phyloP scores from a whole-genome alignment of 2,113 vertebrate species.

The Fukomys damarensis region DNA sequence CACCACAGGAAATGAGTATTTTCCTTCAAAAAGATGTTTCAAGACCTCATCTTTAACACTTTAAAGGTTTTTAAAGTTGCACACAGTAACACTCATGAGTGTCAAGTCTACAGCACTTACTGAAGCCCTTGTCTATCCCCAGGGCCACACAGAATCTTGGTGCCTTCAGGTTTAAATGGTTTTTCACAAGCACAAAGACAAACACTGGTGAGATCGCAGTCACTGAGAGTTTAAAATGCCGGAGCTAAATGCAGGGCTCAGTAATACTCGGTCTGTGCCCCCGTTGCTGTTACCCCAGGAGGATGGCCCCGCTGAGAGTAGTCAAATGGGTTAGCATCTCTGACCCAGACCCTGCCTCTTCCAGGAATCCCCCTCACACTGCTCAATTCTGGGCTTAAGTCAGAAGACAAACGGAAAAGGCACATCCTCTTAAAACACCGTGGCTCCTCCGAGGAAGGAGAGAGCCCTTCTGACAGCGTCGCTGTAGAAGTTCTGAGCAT shows the following conservation, averaged over 20 bases:
- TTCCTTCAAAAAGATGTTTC: neutral
- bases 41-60: neutral
- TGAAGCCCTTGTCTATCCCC: neutral
- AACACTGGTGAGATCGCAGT: neutral
- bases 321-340: neutral
- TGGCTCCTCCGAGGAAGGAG: neutral
- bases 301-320: neutral
- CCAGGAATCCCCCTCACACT: slow-evolving; percentile 8
- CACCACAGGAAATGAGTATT: neutral
- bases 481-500: neutral
- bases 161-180: neutral
- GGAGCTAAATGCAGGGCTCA: neutral
- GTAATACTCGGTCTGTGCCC: neutral
- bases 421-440: neutral
- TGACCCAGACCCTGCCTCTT: slow-evolving; percentile 5
- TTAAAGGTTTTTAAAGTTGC: neutral
- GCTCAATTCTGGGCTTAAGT: slow-evolving; percentile 47
- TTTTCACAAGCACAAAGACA: neutral
- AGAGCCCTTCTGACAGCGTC: neutral
- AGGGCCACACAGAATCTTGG: neutral
- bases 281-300: neutral
- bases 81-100: neutral
- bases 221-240: neutral
- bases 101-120: neutral
- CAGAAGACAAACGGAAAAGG: neutral